phyloP scores from a whole-genome alignment of 2,113 vertebrate species.

The Arvicanthis niloticus region DNA sequence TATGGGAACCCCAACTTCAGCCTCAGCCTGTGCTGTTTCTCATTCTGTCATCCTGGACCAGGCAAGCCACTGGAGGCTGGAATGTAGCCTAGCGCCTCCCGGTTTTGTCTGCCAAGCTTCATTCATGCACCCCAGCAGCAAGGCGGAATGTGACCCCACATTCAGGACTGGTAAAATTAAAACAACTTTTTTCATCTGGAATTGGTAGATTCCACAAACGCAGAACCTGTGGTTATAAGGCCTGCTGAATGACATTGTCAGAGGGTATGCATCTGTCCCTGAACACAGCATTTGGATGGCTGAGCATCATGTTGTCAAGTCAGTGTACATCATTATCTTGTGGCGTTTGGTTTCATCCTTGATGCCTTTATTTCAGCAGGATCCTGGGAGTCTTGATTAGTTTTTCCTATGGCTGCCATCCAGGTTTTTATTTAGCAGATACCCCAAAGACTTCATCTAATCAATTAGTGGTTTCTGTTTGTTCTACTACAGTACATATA shows the following conservation, averaged over 20 bases:
- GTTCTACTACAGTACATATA: background rate
- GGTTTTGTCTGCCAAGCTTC: too few relatives aligned
- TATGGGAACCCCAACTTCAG: too few relatives aligned
- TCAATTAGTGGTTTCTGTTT: background rate
- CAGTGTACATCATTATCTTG: background rate
- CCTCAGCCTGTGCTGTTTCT: too few relatives aligned
- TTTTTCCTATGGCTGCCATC: background rate
- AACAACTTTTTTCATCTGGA: background rate
- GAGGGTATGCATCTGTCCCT: background rate
- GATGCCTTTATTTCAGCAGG: background rate
- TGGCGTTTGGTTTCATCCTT: background rate
- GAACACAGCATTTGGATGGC: background rate
- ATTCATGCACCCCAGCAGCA: too few relatives aligned
- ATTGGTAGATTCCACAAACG: background rate
- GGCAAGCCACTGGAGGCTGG: too few relatives aligned
- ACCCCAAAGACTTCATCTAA: background rate
- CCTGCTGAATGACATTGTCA: background rate
- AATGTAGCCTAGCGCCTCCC: too few relatives aligned
- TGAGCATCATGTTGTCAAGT: background rate
- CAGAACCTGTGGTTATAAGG: background rate
- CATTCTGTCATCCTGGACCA: too few relatives aligned
- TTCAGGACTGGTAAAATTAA: background rate
- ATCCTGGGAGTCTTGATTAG: background rate
- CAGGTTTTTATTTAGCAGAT: constrained; percentile 14
- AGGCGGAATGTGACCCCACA: too few relatives aligned